A percentile compares a stretch with the other conserved stretches of the same genome.
phyloP scores from a whole-genome alignment of 2,888 invertebrate species.

The Epistrophe grossulariae region DNA sequence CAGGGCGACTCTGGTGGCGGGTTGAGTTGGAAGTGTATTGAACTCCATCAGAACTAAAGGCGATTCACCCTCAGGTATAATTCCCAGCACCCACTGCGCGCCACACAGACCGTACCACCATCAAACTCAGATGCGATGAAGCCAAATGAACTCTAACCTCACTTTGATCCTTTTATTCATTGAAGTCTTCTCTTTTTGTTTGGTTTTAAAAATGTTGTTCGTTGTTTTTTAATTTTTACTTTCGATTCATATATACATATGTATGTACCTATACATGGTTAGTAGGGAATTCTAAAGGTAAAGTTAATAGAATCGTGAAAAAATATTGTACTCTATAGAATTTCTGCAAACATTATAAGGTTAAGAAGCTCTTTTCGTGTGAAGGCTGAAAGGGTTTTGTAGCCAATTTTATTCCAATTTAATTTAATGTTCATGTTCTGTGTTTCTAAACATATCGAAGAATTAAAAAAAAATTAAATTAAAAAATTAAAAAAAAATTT shows the following conservation, averaged over 20 bases:
- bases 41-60: constrained; percentile 41
- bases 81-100: neutral
- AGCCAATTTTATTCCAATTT: too few species aligned
- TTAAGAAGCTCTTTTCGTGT: too few species aligned
- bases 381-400: too few species aligned
- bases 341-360: too few species aligned
- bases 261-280: too few species aligned
- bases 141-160: constrained; percentile 69
- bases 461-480: too few species aligned
- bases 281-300: neutral
- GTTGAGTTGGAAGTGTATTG: constrained; percentile 20
- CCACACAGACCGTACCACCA: neutral
- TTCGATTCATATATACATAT: neutral
- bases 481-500: too few species aligned
- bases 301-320: too few species aligned
- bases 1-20: neutral
- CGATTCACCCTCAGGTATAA: constrained; percentile 61
- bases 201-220: constrained; percentile 10
- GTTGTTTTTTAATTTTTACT: constrained; percentile 14
- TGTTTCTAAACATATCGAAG: too few species aligned
- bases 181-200: constrained; percentile 21
- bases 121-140: constrained; percentile 21
- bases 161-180: constrained; percentile 48
- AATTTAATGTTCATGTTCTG: too few species aligned
- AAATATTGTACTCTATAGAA: too few species aligned